phyloP scores from a whole-genome alignment of 2,888 invertebrate genomes.

The Clunio marinus region DNA sequence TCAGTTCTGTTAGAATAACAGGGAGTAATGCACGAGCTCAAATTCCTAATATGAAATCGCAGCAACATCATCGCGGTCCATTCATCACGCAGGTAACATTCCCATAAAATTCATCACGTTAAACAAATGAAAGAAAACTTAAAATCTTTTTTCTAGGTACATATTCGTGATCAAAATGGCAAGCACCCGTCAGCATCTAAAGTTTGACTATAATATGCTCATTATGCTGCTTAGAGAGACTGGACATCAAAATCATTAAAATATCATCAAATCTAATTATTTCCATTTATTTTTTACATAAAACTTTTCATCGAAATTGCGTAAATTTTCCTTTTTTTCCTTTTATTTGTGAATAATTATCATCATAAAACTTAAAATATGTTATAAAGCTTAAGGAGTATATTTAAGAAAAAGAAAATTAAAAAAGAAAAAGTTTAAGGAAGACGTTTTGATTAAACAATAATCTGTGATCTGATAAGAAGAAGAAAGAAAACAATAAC shows the following conservation, averaged over 20 bases:
- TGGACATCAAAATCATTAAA: neutral
- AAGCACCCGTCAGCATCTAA: slow-evolving; percentile 46
- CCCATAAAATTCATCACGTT: slow-evolving; percentile 41
- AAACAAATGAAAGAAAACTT: neutral
- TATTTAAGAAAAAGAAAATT: neutral
- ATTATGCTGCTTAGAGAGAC: neutral
- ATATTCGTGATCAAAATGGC: slow-evolving; percentile 42
- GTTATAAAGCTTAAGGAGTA: neutral
- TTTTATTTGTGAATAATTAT: neutral
- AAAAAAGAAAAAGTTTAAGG: neutral
- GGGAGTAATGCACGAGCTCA: slow-evolving; percentile 29
- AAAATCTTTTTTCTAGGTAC: slow-evolving; percentile 19
- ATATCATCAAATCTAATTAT: neutral
- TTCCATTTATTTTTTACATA: neutral
- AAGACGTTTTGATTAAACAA: slow-evolving; percentile 11
- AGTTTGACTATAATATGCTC: slow-evolving; percentile 50
- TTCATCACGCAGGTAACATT: slow-evolving; percentile 61
- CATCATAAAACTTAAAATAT: neutral
- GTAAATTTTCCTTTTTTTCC: neutral
- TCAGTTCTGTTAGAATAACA: slow-evolving; percentile 36
- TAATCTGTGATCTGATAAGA: slow-evolving; percentile 38
- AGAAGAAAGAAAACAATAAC: neutral
- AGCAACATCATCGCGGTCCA: slow-evolving; percentile 53
- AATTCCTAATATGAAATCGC: slow-evolving; percentile 41
- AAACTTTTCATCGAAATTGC: neutral